Base-by-base conservation (phyloP, 2,797 vertebrate species). In the Microctenopoma lineatum region DNA sequence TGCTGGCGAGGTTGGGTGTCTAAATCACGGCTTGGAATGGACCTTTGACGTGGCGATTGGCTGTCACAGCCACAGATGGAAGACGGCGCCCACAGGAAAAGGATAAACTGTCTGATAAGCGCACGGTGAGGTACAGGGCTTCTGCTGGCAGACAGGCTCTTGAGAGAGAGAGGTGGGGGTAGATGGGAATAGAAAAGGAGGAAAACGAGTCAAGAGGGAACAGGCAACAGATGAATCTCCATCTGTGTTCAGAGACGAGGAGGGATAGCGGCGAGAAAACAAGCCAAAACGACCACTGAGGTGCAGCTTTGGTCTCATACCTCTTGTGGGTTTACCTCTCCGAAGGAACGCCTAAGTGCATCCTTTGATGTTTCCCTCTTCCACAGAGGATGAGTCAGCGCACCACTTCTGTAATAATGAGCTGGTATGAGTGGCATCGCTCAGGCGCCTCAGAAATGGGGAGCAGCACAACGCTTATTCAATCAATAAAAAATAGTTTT, bases 101-200 rank as follows among this genome's bases (percentile, higher is more conserved):
- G 84, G 87, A 88, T 90, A 88, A 92, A 92, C 85, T 89, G 86
- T 88, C 87, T 87, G 89, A 92, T 90, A 89, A 90, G 85, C 73
- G 68, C 73, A 75, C 62, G 29, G 84, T 67, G 83, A 89, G 87
- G 72, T 89, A 77, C 83, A 77, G 77, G 75, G 78, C 83, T 83
- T 89, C 78, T 81, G 81, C 77, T 82, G 80, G 83, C 88, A 87
- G 87, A 84, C 72, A 73, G 70, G 75, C 80, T 84, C 83, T 79
- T 77, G 73, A 73, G 79, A 75, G 54, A 34, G 58, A 12, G n/a
- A 18, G 48, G n/a, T 32, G 55, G 1, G 27, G 15, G 75, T 41
- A 48, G 75, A 79, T 63, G 70, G 73, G 80, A 78, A 81, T 65
- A 85, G 82, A 77, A 80, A 77, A 70, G 83, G 80, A 73, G 84